phyloP scores from a whole-genome alignment of 1,140 invertebrate genomes.

The Drosophila biarmipes region DNA sequence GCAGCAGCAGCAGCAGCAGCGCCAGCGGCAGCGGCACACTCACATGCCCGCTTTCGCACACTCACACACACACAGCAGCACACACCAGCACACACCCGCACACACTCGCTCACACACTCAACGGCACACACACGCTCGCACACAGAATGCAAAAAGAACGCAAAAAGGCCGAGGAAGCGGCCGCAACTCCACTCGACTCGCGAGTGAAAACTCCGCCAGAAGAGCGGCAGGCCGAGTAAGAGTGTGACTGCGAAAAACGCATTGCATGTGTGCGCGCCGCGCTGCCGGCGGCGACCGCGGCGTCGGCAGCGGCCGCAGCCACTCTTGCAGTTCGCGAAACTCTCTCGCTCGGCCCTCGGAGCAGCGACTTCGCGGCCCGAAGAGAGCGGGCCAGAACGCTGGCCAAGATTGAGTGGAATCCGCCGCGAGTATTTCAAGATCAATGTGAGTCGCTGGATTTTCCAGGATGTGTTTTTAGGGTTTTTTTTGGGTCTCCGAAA shows the following conservation, averaged over 20 bases:
- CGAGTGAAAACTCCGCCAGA: conserved; percentile 26
- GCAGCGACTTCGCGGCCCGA: background rate
- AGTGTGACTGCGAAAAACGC: conserved; percentile 23
- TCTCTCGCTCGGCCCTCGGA: conserved; percentile 11
- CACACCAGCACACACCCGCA: conserved; percentile 25
- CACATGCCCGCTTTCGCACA: conserved; percentile 7
- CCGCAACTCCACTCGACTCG: conserved; percentile 35
- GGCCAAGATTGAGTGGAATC: conserved; percentile 11
- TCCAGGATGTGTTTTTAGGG: background rate
- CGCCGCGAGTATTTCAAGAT: conserved; percentile 6
- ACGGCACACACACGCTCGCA: conserved; percentile 21
- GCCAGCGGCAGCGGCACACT: conserved; percentile 50
- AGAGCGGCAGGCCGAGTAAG: conserved; percentile 23
- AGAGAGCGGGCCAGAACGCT: background rate
- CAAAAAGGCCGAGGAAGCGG: conserved; percentile 27
- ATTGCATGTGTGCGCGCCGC: conserved; percentile 35
- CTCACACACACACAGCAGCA: no score
- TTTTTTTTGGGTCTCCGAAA: background rate
- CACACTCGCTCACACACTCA: conserved; percentile 50
- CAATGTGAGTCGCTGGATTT: conserved; percentile 7
- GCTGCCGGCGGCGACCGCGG: conserved; percentile 14
- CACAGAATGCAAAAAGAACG: conserved; percentile 62
- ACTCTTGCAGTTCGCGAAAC: conserved; percentile 29
- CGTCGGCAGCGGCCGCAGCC: conserved; percentile 1
- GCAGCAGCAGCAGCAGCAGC: conserved; percentile 35